Evolutionary conservation across 2,888 invertebrate species (phyloP), one percentile per base, ranked within the genome.

Genomic region (Allolobophora icterica): DNA sequence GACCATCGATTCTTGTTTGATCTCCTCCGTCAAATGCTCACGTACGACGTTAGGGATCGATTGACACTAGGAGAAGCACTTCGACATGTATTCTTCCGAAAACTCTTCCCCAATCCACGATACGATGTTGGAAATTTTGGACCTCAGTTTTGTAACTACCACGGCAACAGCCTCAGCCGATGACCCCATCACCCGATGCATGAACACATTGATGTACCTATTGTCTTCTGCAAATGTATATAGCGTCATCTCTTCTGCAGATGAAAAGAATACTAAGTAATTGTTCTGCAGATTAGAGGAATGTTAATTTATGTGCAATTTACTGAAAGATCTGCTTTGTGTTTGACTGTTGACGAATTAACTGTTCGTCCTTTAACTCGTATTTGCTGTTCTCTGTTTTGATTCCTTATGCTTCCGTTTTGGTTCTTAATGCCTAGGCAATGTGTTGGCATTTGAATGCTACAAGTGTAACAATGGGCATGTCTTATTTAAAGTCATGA

Each of bases 1-100:
- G 99, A 99, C 94, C 98, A 99, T 95, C 97, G 97, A 92, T 97
- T 98, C 95, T 96, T 99, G 94, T 99, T 99, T 96, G 98, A 99
- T 95, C 96, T 99, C 95, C 97, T 99, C 94, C 97, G 97, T 94
- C 97, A 97, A 95, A 99, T 99, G 99, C 96, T 99, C 95, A 98
- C 98, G 94, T 99, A 99, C 96, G 99, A 99, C 95, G 99, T 99
- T 45, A 96, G 97, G 92, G 97, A 98, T 94, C 96, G 99, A 92
- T 97, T 99, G 94, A 97, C 97, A 94, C 96, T 99, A 94, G 96
- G 96, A 92, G 98, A 99, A 94, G 98, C 98, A 33, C 96, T 99
- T 94, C 96, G 97, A 91, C 99, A 99, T 96, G 97, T 98, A 91
- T 99, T 99, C 96, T 99, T 99, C 96, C 93, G 93, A 91, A 93